Percentiles rank a stretch among this genome's conserved stretches.
phyloP scores from a whole-genome alignment of 2,797 vertebrate species.

The Esox masquinongy region DNA sequence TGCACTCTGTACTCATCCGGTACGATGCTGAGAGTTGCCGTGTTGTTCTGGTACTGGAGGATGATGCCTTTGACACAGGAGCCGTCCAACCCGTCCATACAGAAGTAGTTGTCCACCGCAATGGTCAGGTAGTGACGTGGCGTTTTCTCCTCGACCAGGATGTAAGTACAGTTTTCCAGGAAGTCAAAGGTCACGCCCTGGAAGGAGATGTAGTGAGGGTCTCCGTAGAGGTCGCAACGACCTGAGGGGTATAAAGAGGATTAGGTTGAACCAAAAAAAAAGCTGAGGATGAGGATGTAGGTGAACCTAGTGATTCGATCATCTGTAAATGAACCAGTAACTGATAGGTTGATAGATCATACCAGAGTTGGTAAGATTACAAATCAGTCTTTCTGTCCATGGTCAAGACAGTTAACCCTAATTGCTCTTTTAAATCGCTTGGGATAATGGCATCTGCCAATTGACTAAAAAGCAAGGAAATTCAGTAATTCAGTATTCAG shows the following conservation, averaged over 20 bases:
- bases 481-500: too few relatives aligned
- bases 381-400: too few relatives aligned
- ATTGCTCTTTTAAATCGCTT: too few relatives aligned
- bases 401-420: too few relatives aligned
- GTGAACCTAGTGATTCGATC: too few relatives aligned
- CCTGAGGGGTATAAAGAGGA: slow-evolving; percentile 45
- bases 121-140: slow-evolving; percentile 59
- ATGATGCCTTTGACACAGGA: slow-evolving; percentile 68
- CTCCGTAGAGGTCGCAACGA: slow-evolving; percentile 69
- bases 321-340: too few relatives aligned
- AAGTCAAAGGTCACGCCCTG: slow-evolving; percentile 58
- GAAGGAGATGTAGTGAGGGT: slow-evolving; percentile 76
- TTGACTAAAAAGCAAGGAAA: too few relatives aligned
- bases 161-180: slow-evolving; percentile 64
- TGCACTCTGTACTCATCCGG: slow-evolving; percentile 14
- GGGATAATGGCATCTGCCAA: too few relatives aligned
- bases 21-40: slow-evolving; percentile 52
- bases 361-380: too few relatives aligned
- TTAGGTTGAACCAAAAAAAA: too few relatives aligned
- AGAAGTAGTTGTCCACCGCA: slow-evolving; percentile 67
- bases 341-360: too few relatives aligned
- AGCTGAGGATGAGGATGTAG: too few relatives aligned
- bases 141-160: slow-evolving; percentile 65
- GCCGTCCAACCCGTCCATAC: not conserved
- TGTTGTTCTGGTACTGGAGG: slow-evolving; percentile 59